Conservation (phyloP, 2,797 vertebrate genomes). For the Amniataba percoides region DNA sequence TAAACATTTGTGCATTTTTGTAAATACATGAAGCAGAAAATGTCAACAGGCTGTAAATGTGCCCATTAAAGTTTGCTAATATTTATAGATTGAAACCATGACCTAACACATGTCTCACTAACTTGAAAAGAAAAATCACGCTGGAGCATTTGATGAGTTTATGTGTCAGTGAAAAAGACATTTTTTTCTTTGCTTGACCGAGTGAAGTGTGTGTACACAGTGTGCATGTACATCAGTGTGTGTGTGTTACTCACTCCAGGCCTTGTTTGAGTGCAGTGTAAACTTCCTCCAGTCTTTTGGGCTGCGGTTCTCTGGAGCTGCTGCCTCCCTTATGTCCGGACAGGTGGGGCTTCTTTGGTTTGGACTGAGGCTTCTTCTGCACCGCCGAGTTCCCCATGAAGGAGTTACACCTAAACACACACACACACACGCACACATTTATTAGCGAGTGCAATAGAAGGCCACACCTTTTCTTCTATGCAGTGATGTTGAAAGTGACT, state of each 20-base stretch:
- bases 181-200: not conserved
- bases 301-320: slow-evolving; percentile 93
- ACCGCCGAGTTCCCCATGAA: slow-evolving; percentile 95
- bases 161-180: not conserved
- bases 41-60: slow-evolving; percentile 5
- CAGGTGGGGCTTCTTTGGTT: slow-evolving; percentile 94
- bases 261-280: slow-evolving; percentile 93
- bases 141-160: not conserved
- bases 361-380: slow-evolving; percentile 95
- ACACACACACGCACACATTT: slow-evolving; percentile 11
- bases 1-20: slow-evolving; percentile 6
- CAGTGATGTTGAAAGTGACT: not conserved
- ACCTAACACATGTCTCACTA: not conserved
- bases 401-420: slow-evolving; percentile 92
- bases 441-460: not conserved
- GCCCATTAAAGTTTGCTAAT: slow-evolving; percentile 6
- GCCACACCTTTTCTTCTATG: not conserved
- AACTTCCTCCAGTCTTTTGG: slow-evolving; percentile 94
- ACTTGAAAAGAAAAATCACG: not conserved
- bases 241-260: slow-evolving; percentile 89
- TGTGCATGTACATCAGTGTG: not conserved
- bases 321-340: slow-evolving; percentile 92
- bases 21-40: not conserved
- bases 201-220: not conserved
- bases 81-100: not conserved